A percentile compares a stretch with the other conserved stretches of the same genome.
phyloP scores from a whole-genome alignment of 92 coral and sea anemone species.

The Epizoanthus illoricatus region DNA sequence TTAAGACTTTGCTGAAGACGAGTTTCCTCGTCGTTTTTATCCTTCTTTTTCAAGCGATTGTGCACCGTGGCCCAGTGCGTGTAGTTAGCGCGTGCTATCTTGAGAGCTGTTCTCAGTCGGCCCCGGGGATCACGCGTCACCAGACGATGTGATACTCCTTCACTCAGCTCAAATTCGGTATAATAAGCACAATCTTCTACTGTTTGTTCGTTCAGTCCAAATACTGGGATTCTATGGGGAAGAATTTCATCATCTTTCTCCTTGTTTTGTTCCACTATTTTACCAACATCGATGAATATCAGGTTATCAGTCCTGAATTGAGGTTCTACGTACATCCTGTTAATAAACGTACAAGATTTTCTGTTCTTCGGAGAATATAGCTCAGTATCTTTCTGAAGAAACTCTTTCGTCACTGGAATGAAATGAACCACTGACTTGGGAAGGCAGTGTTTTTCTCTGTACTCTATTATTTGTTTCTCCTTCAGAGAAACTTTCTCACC shows the following conservation, averaged over 20 bases:
- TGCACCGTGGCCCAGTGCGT: conserved; percentile 67
- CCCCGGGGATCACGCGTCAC: conserved; percentile 56
- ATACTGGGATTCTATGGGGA: conserved; percentile 44
- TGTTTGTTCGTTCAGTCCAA: conserved; percentile 51
- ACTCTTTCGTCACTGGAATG: conserved; percentile 8
- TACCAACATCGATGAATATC: conserved; percentile 54
- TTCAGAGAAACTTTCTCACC: conserved; percentile 3
- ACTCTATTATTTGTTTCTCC: neutral
- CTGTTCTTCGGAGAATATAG: conserved; percentile 52
- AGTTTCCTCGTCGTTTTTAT: conserved; percentile 57
- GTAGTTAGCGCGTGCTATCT: conserved; percentile 75
- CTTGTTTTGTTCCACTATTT: conserved; percentile 41
- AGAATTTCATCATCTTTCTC: conserved; percentile 28
- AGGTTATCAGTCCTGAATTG: conserved; percentile 63
- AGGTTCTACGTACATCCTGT: conserved; percentile 31
- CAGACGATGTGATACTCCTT: conserved; percentile 44
- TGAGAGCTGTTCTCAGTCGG: conserved; percentile 67
- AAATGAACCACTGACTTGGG: neutral
- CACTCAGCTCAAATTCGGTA: conserved; percentile 49
- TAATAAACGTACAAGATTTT: conserved; percentile 25
- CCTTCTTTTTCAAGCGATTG: conserved; percentile 51
- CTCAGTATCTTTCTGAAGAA: conserved; percentile 41
- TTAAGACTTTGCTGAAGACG: conserved; percentile 66
- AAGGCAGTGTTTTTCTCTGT: conserved; percentile 14
- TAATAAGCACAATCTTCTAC: conserved; percentile 43